phyloP scores from a whole-genome alignment of 2,888 invertebrate species.

The Ophioninae sp. region DNA sequence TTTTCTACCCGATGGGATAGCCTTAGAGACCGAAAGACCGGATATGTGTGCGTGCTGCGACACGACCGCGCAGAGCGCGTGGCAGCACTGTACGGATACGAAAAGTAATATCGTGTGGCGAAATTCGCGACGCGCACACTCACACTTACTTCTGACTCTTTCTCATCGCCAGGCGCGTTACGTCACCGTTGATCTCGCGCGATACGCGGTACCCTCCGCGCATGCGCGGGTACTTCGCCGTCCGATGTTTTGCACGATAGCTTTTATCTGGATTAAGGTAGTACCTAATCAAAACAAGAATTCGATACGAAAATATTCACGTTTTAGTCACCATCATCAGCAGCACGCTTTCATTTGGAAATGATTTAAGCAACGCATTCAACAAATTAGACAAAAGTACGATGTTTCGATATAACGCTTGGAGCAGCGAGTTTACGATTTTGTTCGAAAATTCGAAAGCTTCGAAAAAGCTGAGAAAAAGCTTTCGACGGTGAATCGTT shows the following conservation, averaged over 20 bases:
- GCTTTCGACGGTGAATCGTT: too few species aligned
- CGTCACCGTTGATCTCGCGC: background rate
- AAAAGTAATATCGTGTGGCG: constrained; percentile 1
- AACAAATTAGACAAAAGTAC: background rate
- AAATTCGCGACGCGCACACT: constrained; percentile 14
- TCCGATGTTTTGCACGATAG: background rate
- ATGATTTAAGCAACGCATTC: background rate
- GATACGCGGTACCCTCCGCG: background rate
- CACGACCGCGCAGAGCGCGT: constrained; percentile 43
- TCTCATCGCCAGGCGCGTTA: background rate
- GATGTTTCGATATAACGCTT: background rate
- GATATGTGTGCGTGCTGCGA: constrained; percentile 15
- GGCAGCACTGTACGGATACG: constrained; percentile 41
- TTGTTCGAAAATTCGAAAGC: background rate
- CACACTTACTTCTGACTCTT: background rate
- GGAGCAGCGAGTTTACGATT: background rate
- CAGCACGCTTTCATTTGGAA: background rate
- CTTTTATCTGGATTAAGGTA: background rate
- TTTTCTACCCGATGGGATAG: background rate
- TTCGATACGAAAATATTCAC: background rate
- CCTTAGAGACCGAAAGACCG: background rate
- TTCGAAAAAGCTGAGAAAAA: too few species aligned
- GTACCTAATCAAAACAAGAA: background rate
- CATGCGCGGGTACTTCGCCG: background rate
- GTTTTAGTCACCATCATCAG: background rate